Conservation (phyloP, 2,797 vertebrate species). For the Channa striata region DNA sequence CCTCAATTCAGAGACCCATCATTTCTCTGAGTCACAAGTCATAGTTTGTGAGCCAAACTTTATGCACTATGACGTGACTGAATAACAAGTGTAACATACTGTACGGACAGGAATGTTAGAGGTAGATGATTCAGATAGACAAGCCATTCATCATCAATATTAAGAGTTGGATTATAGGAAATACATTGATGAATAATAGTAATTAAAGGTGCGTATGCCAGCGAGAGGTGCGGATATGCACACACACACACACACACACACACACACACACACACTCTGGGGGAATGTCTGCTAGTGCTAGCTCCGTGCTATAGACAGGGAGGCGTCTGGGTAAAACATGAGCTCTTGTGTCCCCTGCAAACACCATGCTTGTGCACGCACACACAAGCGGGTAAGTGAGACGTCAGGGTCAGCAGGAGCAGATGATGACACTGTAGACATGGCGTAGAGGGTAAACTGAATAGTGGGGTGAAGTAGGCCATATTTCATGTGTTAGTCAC, state of each 20-base stretch:
- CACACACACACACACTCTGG: slow-evolving; percentile 32
- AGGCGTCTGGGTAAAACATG: slow-evolving; percentile 83
- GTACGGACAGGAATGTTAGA: slow-evolving; percentile 16
- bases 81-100: slow-evolving; percentile 11
- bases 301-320: slow-evolving; percentile 78
- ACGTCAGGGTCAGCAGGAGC: slow-evolving; percentile 72
- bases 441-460: slow-evolving; percentile 64
- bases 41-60: slow-evolving; percentile 55
- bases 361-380: slow-evolving; percentile 31
- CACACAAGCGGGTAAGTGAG: slow-evolving; percentile 74
- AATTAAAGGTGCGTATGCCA: slow-evolving; percentile 11
- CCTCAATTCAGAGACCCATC: slow-evolving; percentile 45
- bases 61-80: slow-evolving; percentile 34
- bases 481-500: slow-evolving; percentile 71
- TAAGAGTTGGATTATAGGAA: slow-evolving; percentile 26
- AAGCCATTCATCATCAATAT: slow-evolving; percentile 33
- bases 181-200: slow-evolving; percentile 27
- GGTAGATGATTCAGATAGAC: slow-evolving; percentile 10
- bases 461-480: slow-evolving; percentile 59
- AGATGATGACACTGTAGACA: slow-evolving; percentile 77
- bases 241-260: slow-evolving; percentile 27
- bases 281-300: slow-evolving; percentile 76
- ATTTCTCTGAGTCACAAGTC: slow-evolving; percentile 55
- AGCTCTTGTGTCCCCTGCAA: slow-evolving; percentile 63
- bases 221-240: slow-evolving; percentile 17